Evolutionary conservation across 2,113 vertebrate species (phyloP).

Genomic region (Sylvilagus bachmani): DNA sequence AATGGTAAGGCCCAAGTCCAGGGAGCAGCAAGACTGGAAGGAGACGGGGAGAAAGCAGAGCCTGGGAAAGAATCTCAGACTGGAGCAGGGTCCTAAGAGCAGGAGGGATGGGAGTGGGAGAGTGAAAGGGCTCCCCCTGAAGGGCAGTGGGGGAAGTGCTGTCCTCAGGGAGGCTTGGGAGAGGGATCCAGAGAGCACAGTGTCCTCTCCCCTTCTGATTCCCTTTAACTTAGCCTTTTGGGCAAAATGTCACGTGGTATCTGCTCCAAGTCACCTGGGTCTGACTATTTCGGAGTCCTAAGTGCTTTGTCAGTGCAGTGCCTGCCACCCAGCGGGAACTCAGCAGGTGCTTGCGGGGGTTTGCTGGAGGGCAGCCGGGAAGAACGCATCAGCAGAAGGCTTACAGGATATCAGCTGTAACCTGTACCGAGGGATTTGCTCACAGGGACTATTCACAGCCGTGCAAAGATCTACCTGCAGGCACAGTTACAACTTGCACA

Average conservation of each 20-base stretch:
- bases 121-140: not conserved
- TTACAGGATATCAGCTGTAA: not conserved
- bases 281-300: not conserved
- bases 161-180: not conserved
- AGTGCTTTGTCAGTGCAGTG: not conserved
- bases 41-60: not conserved
- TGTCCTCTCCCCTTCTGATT: not conserved
- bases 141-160: not conserved
- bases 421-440: conserved; percentile 5
- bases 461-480: not conserved
- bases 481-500: conserved; percentile 5
- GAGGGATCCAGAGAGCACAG: not conserved
- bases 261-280: not conserved
- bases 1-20: not conserved
- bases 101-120: not conserved
- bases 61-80: not conserved
- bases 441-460: not conserved
- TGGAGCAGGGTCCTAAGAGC: not conserved
- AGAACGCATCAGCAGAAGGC: not conserved
- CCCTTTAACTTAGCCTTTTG: not conserved
- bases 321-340: not conserved
- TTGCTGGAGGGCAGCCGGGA: conserved; percentile 25
- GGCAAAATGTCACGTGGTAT: not conserved
- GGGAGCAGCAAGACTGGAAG: not conserved
- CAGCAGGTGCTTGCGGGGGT: not conserved